Conservation (phyloP, 2,797 vertebrate genomes). For the Characodon lateralis region DNA sequence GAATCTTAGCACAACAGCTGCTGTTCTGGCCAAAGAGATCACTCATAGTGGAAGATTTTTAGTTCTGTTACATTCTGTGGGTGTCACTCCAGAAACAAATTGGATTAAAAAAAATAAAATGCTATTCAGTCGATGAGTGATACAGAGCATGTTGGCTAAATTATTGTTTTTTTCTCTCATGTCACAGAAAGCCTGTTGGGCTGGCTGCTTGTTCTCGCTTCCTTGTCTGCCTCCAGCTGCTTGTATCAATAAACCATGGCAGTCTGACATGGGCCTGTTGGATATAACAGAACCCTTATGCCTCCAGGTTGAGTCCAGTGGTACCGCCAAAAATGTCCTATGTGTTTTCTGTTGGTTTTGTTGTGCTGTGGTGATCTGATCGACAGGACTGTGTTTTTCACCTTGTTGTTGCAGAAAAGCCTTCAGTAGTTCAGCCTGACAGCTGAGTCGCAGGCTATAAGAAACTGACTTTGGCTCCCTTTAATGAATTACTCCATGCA, state of each 20-base stretch:
- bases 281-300: slow-evolving; percentile 27
- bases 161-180: not conserved
- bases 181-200: not conserved
- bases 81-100: not conserved
- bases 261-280: slow-evolving; percentile 12
- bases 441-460: not conserved
- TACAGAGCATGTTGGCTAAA: not conserved
- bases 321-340: not conserved
- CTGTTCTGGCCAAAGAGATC: too few relatives aligned
- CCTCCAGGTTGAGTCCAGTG: slow-evolving; percentile 7
- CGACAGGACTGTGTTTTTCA: not conserved
- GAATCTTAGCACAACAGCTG: too few relatives aligned
- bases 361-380: not conserved
- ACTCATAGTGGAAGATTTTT: too few relatives aligned
- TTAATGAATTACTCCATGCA: not conserved
- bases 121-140: not conserved
- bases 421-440: not conserved
- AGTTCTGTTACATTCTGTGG: too few relatives aligned
- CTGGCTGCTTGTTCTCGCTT: not conserved
- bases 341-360: not conserved
- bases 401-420: not conserved
- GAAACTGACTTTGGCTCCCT: not conserved
- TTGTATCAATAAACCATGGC: slow-evolving; percentile 24
- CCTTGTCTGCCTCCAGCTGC: slow-evolving; percentile 21
- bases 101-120: not conserved